Base-by-base conservation (phyloP, 2,113 vertebrate genomes). In the Uropsilus gracilis region DNA sequence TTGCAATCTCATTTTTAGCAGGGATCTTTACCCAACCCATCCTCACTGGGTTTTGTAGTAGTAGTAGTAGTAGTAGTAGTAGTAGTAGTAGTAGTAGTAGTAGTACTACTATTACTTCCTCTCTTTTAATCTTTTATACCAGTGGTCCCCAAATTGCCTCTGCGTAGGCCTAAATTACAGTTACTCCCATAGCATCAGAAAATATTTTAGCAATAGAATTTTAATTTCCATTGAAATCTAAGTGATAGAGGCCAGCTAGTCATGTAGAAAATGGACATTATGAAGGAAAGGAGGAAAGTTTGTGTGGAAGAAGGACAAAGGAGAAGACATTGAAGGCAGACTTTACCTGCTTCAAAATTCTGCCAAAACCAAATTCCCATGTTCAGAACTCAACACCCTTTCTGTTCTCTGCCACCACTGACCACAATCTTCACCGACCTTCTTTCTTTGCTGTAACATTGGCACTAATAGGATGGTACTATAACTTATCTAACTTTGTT, bases 401-500 rank as follows among this genome's bases (percentile, higher is more conserved):
- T 96, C 59, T 46, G 24, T 28, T 94, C 84, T 82, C 66, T 86
- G 48, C 59, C 94, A 64, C 63, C 86, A 69, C 75, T 78, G 10
- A 89, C 37, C 34, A 87, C 57, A 71, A 6, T 8, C 17, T 92
- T 95, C 20, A 85, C 87, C 61, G 94, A 78, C 34, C 12, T 94
- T 28, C n/a, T 81, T 92, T 77, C 66, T 85, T 89, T 85, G 37
- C n/a, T 59, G 2, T 90, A 88, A 66, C 55, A 50, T 95, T 95
- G 85, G 82, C 73, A 78, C 46, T 11, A 68, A 22, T 75, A 82
- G 71, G 89, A 90, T 83, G 39, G 53, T 81, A 16, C 69, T 92
- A 32, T 77, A 78, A 80, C 86, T 93, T 95, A 86, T 83, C 44
- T 97, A 85, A 86, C 86, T 32, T 95, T 87, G 17, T 83, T 95